Conservation (phyloP, 2,888 invertebrate genomes). For the Tachystola acroxantha region DNA sequence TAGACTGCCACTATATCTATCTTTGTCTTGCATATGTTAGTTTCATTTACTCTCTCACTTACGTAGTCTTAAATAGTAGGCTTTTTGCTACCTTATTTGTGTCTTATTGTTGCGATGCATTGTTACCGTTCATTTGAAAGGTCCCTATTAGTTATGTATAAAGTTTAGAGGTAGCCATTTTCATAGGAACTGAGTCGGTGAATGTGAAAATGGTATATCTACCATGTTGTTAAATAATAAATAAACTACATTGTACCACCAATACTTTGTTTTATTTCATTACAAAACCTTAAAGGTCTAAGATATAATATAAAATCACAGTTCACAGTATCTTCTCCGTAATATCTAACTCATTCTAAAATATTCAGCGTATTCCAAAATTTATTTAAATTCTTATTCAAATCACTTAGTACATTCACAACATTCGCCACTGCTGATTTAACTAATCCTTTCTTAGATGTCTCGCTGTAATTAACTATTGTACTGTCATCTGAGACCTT, state of each 20-base stretch:
- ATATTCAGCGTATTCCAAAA: slow-evolving; percentile 50
- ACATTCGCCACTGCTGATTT: slow-evolving; percentile 47
- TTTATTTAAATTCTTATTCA: slow-evolving; percentile 54
- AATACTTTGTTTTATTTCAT: slow-evolving; percentile 57
- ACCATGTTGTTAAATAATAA: slow-evolving; percentile 81
- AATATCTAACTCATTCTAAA: slow-evolving; percentile 36
- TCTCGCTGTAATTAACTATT: slow-evolving; percentile 32
- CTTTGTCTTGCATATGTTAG: slow-evolving; percentile 23
- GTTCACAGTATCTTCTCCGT: too few species aligned
- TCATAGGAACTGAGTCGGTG: slow-evolving; percentile 54
- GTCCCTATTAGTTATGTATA: slow-evolving; percentile 73
- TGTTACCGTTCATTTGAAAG: slow-evolving; percentile 62
- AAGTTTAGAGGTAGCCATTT: slow-evolving; percentile 76
- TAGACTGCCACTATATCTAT: slow-evolving; percentile 26
- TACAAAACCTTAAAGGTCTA: background rate
- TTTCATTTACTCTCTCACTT: slow-evolving; percentile 21
- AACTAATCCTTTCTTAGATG: slow-evolving; percentile 38
- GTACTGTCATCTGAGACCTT: slow-evolving; percentile 39
- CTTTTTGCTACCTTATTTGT: slow-evolving; percentile 39
- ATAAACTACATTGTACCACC: slow-evolving; percentile 85
- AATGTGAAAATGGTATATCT: slow-evolving; percentile 73
- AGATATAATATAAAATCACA: too few species aligned
- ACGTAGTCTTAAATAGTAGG: slow-evolving; percentile 49
- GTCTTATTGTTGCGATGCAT: slow-evolving; percentile 53
- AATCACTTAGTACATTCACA: slow-evolving; percentile 42